These are phyloP conservation scores for Zosterops borbonicus DNA, from an alignment of 2,113 vertebrate genomes.

Conservation along the genomic window DNA sequence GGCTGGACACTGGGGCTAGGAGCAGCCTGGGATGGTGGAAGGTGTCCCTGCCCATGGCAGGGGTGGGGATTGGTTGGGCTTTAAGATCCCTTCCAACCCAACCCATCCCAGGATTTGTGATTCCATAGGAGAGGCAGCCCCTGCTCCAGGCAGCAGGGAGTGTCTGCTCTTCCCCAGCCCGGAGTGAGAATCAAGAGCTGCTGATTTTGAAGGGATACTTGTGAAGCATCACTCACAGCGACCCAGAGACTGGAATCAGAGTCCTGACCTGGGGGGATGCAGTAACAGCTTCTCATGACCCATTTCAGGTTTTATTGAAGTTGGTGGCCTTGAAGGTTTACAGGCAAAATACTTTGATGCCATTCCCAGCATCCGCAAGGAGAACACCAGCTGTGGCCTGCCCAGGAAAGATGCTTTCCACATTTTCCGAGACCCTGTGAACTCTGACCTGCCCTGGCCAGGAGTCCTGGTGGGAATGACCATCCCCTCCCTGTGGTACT, in stretches of 20 bases:
- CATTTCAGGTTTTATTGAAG: slow-evolving; percentile 82
- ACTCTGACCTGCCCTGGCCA: slow-evolving; percentile 94
- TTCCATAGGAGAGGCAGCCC: neutral
- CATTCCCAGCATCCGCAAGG: slow-evolving; percentile 77
- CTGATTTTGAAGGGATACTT: too few species aligned
- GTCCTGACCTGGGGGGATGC: neutral
- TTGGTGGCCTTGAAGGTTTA: slow-evolving; percentile 87
- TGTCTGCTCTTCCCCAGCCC: neutral
- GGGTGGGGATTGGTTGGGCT: neutral
- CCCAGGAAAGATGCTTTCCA: slow-evolving; percentile 91
- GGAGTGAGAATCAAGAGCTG: rapidly evolving
- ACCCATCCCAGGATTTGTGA: neutral
- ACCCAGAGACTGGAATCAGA: neutral
- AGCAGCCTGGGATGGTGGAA: rapidly evolving
- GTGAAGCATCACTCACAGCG: neutral
- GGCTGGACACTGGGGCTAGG: rapidly evolving
- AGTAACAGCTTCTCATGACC: neutral
- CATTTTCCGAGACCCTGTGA: slow-evolving; percentile 88
- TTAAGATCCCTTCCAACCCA: neutral
- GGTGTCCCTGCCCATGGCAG: neutral
- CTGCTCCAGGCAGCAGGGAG: neutral
- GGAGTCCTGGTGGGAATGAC: slow-evolving; percentile 93
- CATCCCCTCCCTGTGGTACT: slow-evolving; percentile 94
- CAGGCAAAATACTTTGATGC: slow-evolving; percentile 81
- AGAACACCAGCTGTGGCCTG: slow-evolving; percentile 89